A percentile compares a stretch with the other conserved stretches of the same genome.
phyloP scores from a whole-genome alignment of 53 echinoderm and acorn worm genomes.

The Echinarachnius parma region DNA sequence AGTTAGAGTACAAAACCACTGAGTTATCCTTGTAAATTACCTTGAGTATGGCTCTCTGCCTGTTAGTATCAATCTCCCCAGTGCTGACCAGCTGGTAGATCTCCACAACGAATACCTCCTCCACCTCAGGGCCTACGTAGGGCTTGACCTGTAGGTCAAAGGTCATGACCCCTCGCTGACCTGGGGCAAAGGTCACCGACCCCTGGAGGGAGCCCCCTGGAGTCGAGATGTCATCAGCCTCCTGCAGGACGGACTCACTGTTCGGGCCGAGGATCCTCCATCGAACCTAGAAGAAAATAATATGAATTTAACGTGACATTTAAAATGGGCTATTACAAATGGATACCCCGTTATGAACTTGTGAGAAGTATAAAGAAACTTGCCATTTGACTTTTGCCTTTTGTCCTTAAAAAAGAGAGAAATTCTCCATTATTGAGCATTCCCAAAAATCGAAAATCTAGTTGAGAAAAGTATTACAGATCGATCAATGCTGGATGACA shows the following conservation, averaged over 20 bases:
- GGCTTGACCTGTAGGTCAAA: conserved; percentile 83
- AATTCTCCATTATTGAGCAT: too few species aligned
- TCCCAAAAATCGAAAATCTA: too few species aligned
- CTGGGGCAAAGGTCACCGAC: conserved; percentile 71
- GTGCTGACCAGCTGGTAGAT: conserved; percentile 88
- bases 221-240: conserved; percentile 81
- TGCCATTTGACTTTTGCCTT: too few species aligned
- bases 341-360: too few species aligned
- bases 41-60: conserved; percentile 58
- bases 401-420: too few species aligned
- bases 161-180: conserved; percentile 61
- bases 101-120: conserved; percentile 71
- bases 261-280: conserved; percentile 99
- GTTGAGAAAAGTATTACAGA: too few species aligned
- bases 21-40: too few species aligned
- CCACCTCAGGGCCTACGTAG: conserved; percentile 84
- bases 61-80: conserved; percentile 64
- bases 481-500: too few species aligned
- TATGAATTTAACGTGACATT: too few species aligned
- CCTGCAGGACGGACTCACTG: conserved; percentile 59
- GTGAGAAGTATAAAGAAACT: too few species aligned
- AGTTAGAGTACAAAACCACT: too few species aligned
- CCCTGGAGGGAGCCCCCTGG: conserved; percentile 78
- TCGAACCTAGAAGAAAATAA: conserved; percentile 54
- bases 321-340: too few species aligned